These are phyloP conservation scores for cat (Felis catus) DNA, from an alignment of 2,113 vertebrate genomes.

Conservation along the genomic window DNA sequence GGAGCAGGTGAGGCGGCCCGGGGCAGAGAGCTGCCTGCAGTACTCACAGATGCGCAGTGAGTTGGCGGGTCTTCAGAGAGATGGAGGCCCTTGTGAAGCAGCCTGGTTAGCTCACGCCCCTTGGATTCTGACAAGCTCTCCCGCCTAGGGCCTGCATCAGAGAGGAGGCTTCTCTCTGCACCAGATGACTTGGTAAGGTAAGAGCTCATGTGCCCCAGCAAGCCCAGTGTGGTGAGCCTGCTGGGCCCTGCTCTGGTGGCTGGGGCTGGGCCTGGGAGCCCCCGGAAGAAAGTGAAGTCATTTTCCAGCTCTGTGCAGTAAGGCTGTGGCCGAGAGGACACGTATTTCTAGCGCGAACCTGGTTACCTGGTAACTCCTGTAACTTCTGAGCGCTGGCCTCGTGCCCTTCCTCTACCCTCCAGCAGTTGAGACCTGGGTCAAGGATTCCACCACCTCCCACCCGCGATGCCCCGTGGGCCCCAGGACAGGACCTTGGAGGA, in stretches of 20 bases:
- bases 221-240: too few species aligned
- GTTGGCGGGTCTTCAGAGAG: not conserved
- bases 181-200: not conserved
- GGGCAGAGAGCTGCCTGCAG: too few species aligned
- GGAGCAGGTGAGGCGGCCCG: not conserved
- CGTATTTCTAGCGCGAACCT: not conserved
- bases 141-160: accelerated
- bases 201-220: not conserved
- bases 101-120: not conserved
- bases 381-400: not conserved
- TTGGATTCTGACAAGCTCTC: not conserved
- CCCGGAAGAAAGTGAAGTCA: not conserved
- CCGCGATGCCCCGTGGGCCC: not conserved
- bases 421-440: not conserved
- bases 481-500: not conserved
- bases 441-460: not conserved
- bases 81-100: not conserved
- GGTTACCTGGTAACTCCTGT: constrained; percentile 41
- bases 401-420: not conserved
- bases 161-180: not conserved
- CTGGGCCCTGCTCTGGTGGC: not conserved
- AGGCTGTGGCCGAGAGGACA: not conserved
- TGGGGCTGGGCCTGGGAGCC: not conserved
- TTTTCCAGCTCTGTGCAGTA: not conserved
- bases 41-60: not conserved